Evolutionary conservation across 2,888 invertebrate species (phyloP).

Genomic region (Timema podura): DNA sequence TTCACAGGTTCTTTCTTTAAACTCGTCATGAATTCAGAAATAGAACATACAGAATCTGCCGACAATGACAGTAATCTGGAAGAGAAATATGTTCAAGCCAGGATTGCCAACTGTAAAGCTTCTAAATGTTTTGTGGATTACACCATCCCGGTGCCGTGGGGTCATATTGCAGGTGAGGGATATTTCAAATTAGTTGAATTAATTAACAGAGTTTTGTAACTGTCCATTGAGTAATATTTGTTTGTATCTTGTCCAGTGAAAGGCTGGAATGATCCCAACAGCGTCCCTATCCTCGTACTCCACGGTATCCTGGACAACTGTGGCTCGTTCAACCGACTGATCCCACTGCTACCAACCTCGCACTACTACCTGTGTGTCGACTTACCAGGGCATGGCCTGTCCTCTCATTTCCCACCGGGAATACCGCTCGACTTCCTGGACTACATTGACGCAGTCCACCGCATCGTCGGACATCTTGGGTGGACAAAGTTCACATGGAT

Average conservation of each 20-base stretch:
- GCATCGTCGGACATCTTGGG: constrained; percentile 42
- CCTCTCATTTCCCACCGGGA: constrained; percentile 44
- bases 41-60: no score
- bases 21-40: no score
- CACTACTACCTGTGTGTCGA: constrained; percentile 46
- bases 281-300: constrained; percentile 38
- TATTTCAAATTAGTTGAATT: no score
- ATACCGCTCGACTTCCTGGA: constrained; percentile 41
- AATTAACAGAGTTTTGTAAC: no score
- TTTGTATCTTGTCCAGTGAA: constrained; percentile 33
- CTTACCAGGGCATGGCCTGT: constrained; percentile 49
- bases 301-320: constrained; percentile 48
- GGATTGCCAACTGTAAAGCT: no score
- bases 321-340: constrained; percentile 45
- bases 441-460: constrained; percentile 39
- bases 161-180: no score
- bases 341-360: constrained; percentile 41
- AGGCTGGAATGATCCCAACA: constrained; percentile 39
- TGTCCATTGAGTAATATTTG: no score
- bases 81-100: no score
- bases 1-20: no score
- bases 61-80: no score
- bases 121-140: no score
- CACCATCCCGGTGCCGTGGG: no score
- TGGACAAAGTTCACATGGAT: constrained; percentile 44